phyloP scores from a whole-genome alignment of 1,140 invertebrate genomes.

The Eupeodes corollae region DNA sequence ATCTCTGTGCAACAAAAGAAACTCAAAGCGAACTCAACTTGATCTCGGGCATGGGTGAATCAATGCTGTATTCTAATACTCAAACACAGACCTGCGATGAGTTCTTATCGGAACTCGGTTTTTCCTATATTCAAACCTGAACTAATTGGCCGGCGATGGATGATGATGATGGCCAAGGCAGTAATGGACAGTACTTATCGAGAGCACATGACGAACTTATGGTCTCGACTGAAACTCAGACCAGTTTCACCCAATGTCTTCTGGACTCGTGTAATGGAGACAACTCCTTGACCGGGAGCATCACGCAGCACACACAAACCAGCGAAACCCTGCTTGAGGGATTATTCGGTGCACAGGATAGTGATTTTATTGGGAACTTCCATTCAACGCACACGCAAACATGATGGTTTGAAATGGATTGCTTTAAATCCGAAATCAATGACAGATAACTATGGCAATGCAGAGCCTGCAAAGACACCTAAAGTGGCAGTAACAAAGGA shows the following conservation, averaged over 20 bases:
- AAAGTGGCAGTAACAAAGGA: not conserved
- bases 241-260: conserved; percentile 16
- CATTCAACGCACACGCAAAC: conserved; percentile 13
- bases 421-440: too few relatives aligned
- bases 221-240: conserved; percentile 40
- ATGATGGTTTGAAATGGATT: conserved; percentile 12
- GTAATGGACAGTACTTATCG: conserved; percentile 1
- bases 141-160: conserved; percentile 37
- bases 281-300: not conserved
- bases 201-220: conserved; percentile 26
- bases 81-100: conserved; percentile 48
- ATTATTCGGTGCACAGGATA: conserved; percentile 10
- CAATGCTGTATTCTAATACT: conserved; percentile 40
- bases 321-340: conserved; percentile 9
- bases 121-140: conserved; percentile 47
- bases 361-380: conserved; percentile 10
- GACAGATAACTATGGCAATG: not conserved
- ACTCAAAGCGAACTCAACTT: conserved; percentile 37
- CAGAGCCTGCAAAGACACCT: not conserved
- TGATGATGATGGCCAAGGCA: not conserved
- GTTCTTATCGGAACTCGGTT: conserved; percentile 39
- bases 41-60: conserved; percentile 18
- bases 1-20: conserved; percentile 26
- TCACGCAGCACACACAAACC: conserved; percentile 12
- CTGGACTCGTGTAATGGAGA: conserved; percentile 5